Percentiles rank a stretch among this genome's conserved stretches.
Conservation (phyloP, 2,888 invertebrate species). For the Polydrusus cervinus region DNA sequence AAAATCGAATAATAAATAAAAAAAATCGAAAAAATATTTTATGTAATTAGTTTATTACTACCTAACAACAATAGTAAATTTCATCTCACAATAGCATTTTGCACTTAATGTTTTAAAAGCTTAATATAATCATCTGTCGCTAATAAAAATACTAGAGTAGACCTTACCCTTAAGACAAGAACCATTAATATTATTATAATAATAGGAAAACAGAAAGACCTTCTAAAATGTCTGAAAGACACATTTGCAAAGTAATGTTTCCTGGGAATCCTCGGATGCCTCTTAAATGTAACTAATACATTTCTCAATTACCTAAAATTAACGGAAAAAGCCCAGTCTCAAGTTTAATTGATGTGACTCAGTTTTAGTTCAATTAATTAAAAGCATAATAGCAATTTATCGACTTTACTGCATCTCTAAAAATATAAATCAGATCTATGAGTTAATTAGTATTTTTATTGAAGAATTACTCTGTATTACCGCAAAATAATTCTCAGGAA, state of each 20-base stretch:
- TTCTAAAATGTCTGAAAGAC: conserved; percentile 26
- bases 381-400: conserved; percentile 24
- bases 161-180: background rate
- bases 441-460: conserved; percentile 25
- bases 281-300: conserved; percentile 29
- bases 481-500: conserved; percentile 1
- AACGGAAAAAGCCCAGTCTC: conserved; percentile 39
- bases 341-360: conserved; percentile 33
- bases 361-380: conserved; percentile 30
- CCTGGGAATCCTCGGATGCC: conserved; percentile 15
- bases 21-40: too few species aligned
- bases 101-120: too few species aligned
- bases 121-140: too few species aligned
- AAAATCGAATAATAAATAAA: too few species aligned
- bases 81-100: too few species aligned
- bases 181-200: background rate
- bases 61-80: too few species aligned
- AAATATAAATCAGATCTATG: conserved; percentile 31
- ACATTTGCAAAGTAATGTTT: conserved; percentile 27
- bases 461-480: conserved; percentile 12
- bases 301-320: conserved; percentile 46
- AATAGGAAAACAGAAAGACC: background rate
- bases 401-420: conserved; percentile 40
- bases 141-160: background rate
- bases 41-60: too few species aligned